Conservation (phyloP, 64 coral and sea anemone species). For the Montipora capricornis region DNA sequence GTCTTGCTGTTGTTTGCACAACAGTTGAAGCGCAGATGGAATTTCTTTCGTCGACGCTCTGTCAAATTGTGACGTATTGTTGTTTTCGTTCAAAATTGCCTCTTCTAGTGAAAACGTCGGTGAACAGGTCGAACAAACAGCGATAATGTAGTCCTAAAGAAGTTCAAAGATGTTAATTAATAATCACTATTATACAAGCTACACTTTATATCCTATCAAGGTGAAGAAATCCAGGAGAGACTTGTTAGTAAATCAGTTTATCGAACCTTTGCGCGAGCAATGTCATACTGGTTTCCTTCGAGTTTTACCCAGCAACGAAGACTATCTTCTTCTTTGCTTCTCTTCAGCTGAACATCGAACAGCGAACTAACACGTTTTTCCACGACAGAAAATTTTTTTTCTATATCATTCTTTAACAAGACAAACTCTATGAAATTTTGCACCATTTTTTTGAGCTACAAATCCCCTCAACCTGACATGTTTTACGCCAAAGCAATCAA, state of each 20-base stretch:
- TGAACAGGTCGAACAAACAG: constrained; percentile 1
- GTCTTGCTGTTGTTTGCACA: neutral
- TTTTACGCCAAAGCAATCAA: neutral
- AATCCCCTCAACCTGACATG: neutral
- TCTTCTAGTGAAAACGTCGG: neutral
- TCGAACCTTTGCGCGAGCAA: constrained; percentile 16
- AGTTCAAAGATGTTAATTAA: neutral
- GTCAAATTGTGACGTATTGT: constrained; percentile 29
- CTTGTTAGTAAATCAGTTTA: neutral
- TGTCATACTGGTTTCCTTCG: constrained; percentile 27
- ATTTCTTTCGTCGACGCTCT: constrained; percentile 2
- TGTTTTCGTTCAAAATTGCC: constrained; percentile 46
- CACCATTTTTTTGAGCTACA: constrained; percentile 7
- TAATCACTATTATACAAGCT: neutral
- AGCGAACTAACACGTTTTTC: constrained; percentile 15
- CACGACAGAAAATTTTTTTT: neutral
- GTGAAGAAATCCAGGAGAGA: neutral
- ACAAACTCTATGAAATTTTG: constrained; percentile 42
- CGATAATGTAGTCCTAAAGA: constrained; percentile 40
- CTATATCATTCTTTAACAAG: constrained; percentile 1
- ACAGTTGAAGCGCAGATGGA: constrained; percentile 7
- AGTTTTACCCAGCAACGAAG: constrained; percentile 41
- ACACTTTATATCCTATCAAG: neutral
- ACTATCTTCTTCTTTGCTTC: neutral
- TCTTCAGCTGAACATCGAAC: neutral